Percentiles rank a stretch among this genome's conserved stretches.
Evolutionary conservation across 2,797 vertebrate genomes (phyloP).

Genomic region (Chelon labrosus): DNA sequence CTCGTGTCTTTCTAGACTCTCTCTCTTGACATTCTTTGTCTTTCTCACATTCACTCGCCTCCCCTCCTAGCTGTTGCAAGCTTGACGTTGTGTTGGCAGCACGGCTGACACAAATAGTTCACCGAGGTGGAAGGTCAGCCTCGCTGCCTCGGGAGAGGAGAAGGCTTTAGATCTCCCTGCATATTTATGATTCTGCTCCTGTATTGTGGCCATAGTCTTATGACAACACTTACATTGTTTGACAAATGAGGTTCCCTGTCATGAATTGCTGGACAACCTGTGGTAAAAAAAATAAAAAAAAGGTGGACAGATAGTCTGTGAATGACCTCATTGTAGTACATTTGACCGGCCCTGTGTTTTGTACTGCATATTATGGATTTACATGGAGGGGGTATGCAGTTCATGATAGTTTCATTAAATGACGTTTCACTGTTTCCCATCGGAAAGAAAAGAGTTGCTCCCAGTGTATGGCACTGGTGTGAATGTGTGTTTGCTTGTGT

Average conservation of each 20-base stretch:
- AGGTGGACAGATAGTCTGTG: constrained; percentile 22
- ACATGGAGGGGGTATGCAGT: background rate
- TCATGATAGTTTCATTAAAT: constrained; percentile 7
- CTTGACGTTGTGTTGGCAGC: constrained; percentile 65
- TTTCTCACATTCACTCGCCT: constrained; percentile 48
- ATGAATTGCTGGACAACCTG: constrained; percentile 42
- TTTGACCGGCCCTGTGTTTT: constrained; percentile 39
- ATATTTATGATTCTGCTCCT: constrained; percentile 69
- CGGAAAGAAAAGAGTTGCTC: too few relatives aligned
- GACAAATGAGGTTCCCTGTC: constrained; percentile 66
- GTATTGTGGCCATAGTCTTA: constrained; percentile 64
- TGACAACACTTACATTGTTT: constrained; percentile 67
- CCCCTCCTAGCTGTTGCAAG: constrained; percentile 20
- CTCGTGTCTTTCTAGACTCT: constrained; percentile 28
- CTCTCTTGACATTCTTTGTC: constrained; percentile 43
- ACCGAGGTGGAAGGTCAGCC: constrained; percentile 60
- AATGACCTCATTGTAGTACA: constrained; percentile 48
- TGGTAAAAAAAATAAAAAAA: constrained; percentile 13
- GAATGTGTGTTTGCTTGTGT: too few relatives aligned
- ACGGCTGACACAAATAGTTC: constrained; percentile 53
- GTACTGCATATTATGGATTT: constrained; percentile 8
- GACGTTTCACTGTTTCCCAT: too few relatives aligned
- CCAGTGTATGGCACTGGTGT: too few relatives aligned
- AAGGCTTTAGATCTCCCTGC: constrained; percentile 54
- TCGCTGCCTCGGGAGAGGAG: constrained; percentile 36